Base-by-base conservation (phyloP, 2,888 invertebrate genomes). In the Sminthurinus aureus region DNA sequence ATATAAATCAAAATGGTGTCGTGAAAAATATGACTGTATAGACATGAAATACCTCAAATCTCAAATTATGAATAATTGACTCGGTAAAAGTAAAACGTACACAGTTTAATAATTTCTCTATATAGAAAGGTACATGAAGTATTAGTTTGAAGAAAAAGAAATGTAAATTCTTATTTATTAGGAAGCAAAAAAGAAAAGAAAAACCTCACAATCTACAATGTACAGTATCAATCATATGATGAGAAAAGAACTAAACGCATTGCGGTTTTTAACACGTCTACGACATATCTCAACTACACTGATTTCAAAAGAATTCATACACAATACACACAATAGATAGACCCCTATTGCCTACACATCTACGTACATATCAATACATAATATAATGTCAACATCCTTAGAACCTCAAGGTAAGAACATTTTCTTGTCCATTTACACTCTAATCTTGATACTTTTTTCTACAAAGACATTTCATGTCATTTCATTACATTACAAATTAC, bases 261-360 rank as follows among this genome's bases (percentile, higher is more conserved):
- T 71, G 71, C 71, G 71, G 71, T 71, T 71, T 71, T 71, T 71
- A 18, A 71, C 71, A 22, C 71, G 4, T 12, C 20, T 9, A 22
- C 71, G 11, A 22, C 71, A 22, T 13, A 52, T 52, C 13, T 52
- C 52, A 52, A 52, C 52, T 13, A 13, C 52, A 52, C 52, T 52
- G 13, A 52, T 52, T 11, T 52, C 52, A 52, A 52, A 11, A 52
- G n/a, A n/a, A n/a, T n/a, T n/a, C n/a, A n/a, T n/a, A n/a, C n/a
- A n/a, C n/a, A n/a, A n/a, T n/a, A n/a, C n/a, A n/a, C n/a, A n/a
- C n/a, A n/a, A n/a, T n/a, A n/a, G n/a, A n/a, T n/a, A n/a, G n/a
- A n/a, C n/a, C n/a, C n/a, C n/a, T n/a, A n/a, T n/a, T n/a, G n/a
- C n/a, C n/a, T n/a, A n/a, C n/a, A n/a, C n/a, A n/a, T n/a, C n/a